Percentiles rank a stretch among this genome's conserved stretches.
Evolutionary conservation across 2,888 invertebrate species (phyloP).

Genomic region (Andrena chrysosceles): DNA sequence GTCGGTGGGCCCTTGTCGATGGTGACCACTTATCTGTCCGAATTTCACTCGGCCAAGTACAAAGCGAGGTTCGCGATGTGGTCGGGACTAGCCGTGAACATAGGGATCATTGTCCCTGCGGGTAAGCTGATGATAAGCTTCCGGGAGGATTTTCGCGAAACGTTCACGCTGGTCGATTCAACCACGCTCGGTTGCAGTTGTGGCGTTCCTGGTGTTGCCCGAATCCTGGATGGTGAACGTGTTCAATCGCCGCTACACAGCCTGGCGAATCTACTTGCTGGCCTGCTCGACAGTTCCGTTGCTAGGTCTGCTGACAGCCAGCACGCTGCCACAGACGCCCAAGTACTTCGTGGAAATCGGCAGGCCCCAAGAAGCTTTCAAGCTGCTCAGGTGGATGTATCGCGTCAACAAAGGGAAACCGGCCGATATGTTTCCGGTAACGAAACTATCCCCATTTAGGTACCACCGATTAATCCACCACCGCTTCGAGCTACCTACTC

Average conservation of each 20-base stretch:
- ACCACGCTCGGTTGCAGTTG: constrained; percentile 72
- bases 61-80: constrained; percentile 89
- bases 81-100: constrained; percentile 89
- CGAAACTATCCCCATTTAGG: background rate
- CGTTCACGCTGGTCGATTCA: too few relatives aligned
- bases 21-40: constrained; percentile 90
- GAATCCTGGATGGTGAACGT: constrained; percentile 69
- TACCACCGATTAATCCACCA: background rate
- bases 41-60: constrained; percentile 89
- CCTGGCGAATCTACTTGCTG: constrained; percentile 86
- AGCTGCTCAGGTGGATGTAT: constrained; percentile 89
- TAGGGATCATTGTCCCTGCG: constrained; percentile 88
- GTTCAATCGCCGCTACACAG: constrained; percentile 78
- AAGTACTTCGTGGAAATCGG: constrained; percentile 91
- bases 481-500: background rate
- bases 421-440: constrained; percentile 89
- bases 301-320: constrained; percentile 88
- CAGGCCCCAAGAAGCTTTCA: constrained; percentile 88
- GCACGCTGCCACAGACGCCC: constrained; percentile 91
- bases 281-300: constrained; percentile 88
- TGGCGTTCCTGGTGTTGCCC: constrained; percentile 85
- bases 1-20: constrained; percentile 91
- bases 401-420: constrained; percentile 88
- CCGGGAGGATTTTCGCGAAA: too few relatives aligned
- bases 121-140: constrained; percentile 73